These are phyloP conservation scores for Atherinomorus stipes DNA, from an alignment of 2,113 vertebrate genomes.

Conservation along the genomic window DNA sequence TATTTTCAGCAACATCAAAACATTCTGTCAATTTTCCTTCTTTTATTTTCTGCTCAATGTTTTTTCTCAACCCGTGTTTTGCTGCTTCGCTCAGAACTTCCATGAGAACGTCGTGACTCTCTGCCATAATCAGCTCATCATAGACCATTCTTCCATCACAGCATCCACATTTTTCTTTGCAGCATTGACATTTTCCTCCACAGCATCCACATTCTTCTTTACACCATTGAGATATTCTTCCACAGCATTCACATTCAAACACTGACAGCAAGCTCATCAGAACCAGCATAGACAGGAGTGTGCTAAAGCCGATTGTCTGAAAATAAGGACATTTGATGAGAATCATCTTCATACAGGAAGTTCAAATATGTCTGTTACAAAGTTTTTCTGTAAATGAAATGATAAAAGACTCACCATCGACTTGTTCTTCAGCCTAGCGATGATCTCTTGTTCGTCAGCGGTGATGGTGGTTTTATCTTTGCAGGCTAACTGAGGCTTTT, in stretches of 20 bases:
- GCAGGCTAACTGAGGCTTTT: conserved; percentile 14
- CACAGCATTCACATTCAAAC: accelerated
- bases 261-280: accelerated
- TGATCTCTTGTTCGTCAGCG: background rate
- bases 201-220: too few relatives aligned
- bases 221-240: accelerated
- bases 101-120: background rate
- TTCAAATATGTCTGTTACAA: background rate
- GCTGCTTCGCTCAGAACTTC: accelerated
- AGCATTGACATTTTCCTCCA: too few relatives aligned
- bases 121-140: background rate
- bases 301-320: accelerated
- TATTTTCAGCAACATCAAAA: background rate
- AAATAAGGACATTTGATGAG: background rate
- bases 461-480: background rate
- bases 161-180: background rate
- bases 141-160: accelerated
- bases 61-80: accelerated
- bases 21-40: background rate
- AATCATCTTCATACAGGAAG: accelerated
- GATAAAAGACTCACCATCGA: conserved; percentile 22
- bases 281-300: accelerated
- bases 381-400: background rate
- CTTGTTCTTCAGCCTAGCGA: background rate
- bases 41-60: background rate